Base-by-base conservation (phyloP, 1,140 invertebrate genomes). In the Pemphigus obesinymphae region DNA sequence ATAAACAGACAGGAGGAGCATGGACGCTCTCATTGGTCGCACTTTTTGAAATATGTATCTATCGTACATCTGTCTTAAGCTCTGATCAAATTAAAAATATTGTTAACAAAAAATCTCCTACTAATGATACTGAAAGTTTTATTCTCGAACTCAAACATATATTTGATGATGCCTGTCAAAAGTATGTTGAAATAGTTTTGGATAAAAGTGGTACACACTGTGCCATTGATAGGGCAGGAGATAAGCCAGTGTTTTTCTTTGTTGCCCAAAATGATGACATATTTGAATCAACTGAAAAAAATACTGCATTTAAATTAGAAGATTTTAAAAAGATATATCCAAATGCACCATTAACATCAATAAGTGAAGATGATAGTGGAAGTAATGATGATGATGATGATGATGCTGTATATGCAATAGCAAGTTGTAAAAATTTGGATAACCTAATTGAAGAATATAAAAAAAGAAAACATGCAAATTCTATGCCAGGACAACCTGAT, bases 1-100 rank as follows among this genome's bases (percentile, higher is more conserved):
- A 97, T 86, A 94, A 94, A 83, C 95, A 96, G 87, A 94, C 95
- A n/a, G 95, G 94, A 37, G 94, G 94, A 4, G 93, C 94, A 17
- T 96, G 95, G 92, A 92, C 95, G 2, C 92, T 97, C 4, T 95
- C 95, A 86, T 92, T 95, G n/a, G 93, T 96, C 66, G 91, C 94
- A 1, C 87, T 96, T 26, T 92, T 97, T 72, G 94, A 97, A 85
- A 88, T 96, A 70, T 92, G 92, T 86, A 87, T 80, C 3, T 40
- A 80, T 45, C 53, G 48, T 6, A 63, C 26, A 8, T 61, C 23
- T 20, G 1, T 11, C 1, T 61, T 80, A 23, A 80, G 8, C 43
- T 80, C 76, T 29, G 55, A 80, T 80, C 53, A 80, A 20, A 61
- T 80, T 13, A 80, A 63, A 31, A 37, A 20, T 29, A 80, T 80